Evolutionary conservation across 2,888 invertebrate species (phyloP), one percentile per base, ranked within the genome.

Genomic region (Crematogaster levior): DNA sequence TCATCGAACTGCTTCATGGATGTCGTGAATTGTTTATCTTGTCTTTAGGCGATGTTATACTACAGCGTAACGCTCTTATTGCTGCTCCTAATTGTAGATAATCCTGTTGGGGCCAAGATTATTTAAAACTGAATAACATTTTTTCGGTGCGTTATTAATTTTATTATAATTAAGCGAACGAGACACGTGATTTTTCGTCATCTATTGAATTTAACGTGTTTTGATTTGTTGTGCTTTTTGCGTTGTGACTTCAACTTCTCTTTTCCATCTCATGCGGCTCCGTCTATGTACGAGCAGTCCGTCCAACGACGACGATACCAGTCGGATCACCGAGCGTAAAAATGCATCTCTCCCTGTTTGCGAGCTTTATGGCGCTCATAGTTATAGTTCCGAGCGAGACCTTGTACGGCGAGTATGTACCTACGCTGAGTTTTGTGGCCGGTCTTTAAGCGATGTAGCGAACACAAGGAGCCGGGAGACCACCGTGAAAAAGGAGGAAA

Each of bases 361-460:
- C 53, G 72, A 60, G 18, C 53, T 63, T 74, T 66, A 51, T 34
- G 68, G 43, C 63, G 53, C 37, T 74, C 58, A n/a, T 74, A 79
- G 73, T 79, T 87, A 56, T 24, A 63, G n/a, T 63, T 48, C 46
- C 37, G 60, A 48, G 43, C 65, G 53, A 37, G 53, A 63, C 82
- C 86, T 72, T 86, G 81, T 80, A 80, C 65, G 83, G 73, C 58
- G 51, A 58, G 85, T 46, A 37, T 37, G 56, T 75, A 75, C 12
- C 70, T 53, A 40, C n/a, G n/a, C 40, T 30, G 73, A 82, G 70
- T 82, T 72, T 79, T 61, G 82, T 66, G 66, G 75, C 51, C 66
- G 37, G 53, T 37, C 66, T 82, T 87, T 72, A 83, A 43, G 65
- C 58, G 24, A n/a, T 34, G 3, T n/a, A 58, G 40, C 48, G 24